phyloP scores from a whole-genome alignment of 2,888 invertebrate genomes.

The Aporophyla nigra region DNA sequence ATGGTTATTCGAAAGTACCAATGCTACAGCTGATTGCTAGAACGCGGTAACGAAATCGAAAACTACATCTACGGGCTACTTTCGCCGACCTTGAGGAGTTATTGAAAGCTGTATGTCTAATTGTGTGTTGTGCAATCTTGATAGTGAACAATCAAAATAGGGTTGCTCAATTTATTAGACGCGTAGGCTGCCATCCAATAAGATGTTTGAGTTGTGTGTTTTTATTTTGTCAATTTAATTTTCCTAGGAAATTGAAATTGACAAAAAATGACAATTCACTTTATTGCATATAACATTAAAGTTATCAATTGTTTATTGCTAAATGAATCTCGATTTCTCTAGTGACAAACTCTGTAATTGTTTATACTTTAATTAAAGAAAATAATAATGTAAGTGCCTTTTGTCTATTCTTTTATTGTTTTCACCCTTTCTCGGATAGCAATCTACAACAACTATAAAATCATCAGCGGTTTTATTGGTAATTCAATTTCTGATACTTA shows the following conservation, averaged over 20 bases:
- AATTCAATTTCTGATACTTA: neutral
- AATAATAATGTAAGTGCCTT: too few relatives aligned
- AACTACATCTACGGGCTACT: slow-evolving; percentile 70
- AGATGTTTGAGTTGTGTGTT: slow-evolving; percentile 31
- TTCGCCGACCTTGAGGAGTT: slow-evolving; percentile 81
- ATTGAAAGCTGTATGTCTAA: slow-evolving; percentile 79
- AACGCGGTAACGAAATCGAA: slow-evolving; percentile 75
- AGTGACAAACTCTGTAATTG: too few relatives aligned
- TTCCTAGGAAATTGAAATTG: neutral
- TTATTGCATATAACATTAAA: neutral
- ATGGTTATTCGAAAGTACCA: slow-evolving; percentile 45
- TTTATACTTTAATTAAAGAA: neutral
- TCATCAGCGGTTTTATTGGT: neutral
- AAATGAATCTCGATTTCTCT: neutral
- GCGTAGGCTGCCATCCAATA: slow-evolving; percentile 49
- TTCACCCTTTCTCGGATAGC: neutral
- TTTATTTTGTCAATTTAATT: neutral
- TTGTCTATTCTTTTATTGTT: neutral
- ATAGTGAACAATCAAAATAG: slow-evolving; percentile 78
- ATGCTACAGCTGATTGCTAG: slow-evolving; percentile 42
- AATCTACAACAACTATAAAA: neutral
- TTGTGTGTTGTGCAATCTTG: slow-evolving; percentile 78
- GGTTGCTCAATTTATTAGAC: slow-evolving; percentile 75
- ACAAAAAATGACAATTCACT: too few relatives aligned
- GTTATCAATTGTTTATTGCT: neutral